Evolutionary conservation across 2,113 vertebrate genomes (phyloP).

Genomic region (Calidris pygmaea): DNA sequence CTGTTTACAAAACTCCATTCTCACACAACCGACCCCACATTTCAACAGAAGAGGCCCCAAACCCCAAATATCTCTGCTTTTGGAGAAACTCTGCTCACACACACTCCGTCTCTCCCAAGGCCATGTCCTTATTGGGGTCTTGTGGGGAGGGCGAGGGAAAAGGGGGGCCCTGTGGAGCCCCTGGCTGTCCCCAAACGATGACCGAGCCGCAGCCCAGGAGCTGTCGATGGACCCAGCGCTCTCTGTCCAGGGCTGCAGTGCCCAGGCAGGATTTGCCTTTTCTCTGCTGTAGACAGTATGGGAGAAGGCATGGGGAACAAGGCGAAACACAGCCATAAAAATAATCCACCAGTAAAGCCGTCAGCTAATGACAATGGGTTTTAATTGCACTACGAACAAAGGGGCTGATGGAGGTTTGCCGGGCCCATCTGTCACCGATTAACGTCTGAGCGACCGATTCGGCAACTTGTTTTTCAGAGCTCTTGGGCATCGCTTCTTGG

Average conservation of each 20-base stretch:
- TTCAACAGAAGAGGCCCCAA: fast-evolving
- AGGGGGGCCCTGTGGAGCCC: not conserved
- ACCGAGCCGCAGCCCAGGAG: not conserved
- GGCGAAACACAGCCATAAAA: not conserved
- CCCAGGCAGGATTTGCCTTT: not conserved
- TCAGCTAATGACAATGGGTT: not conserved
- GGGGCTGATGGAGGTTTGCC: not conserved
- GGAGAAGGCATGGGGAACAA: not conserved
- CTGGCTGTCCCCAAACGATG: not conserved
- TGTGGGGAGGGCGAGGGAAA: not conserved
- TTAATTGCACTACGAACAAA: not conserved
- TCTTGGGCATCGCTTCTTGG: not conserved
- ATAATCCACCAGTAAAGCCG: not conserved
- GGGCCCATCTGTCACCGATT: not conserved
- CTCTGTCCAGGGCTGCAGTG: not conserved
- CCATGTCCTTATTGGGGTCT: fast-evolving
- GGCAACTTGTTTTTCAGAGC: not conserved
- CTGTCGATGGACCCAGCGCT: not conserved
- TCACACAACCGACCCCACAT: not conserved
- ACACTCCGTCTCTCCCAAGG: not conserved
- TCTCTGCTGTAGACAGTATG: not conserved
- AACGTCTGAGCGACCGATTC: fast-evolving
- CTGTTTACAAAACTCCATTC: not conserved
- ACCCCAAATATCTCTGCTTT: not conserved
- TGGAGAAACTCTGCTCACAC: not conserved